Evolutionary conservation across 2,113 vertebrate genomes (phyloP), one percentile per base, ranked within the genome.

Genomic region (Anguilla rostrata): DNA sequence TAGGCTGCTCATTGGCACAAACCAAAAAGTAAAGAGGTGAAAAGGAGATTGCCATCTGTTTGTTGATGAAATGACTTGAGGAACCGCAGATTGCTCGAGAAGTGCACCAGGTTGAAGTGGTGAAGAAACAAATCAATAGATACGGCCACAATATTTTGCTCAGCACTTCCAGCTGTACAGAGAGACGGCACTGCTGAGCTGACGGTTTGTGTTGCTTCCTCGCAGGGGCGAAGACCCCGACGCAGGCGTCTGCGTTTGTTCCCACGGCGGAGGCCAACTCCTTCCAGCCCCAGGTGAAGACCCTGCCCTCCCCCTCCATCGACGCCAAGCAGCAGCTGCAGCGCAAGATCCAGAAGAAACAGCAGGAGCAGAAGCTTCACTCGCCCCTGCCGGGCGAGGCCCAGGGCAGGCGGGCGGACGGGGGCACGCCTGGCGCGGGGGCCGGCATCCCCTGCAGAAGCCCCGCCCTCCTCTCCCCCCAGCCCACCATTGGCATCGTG

Each of bases 281-380:
- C 82, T 99, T 98, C 94, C 98, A 99, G 94, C 97, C 98, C 0
- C 98, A 99, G 90, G 94, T 95, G 86, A 97, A 97, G 89, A 97
- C 97, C 57, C 91, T 99, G 93, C 94, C 96, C 11, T 98, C 97
- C 12, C 98, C 98, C 20, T 94, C 95, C 43, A 92, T 99, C 15
- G 98, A 99, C 89, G 98, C 98, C 85, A 99, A 99, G 92, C 98
- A 99, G 93, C 98, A 99, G 89, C 96, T 99, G 88, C 98, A 99
- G 91, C 96, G 98, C 79, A 99, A 99, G 93, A 99, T 99, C 91
- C 98, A 99, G 93, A 98, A 98, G 94, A 99, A 98, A 92, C 98
- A 99, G 90, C 98, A 99, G 83, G 98, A 99, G 89, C 97, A 99
- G 94, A 99, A 99, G 91, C 93, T 99, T 46, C 96, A 98, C 34